Conservation (phyloP, 2,113 vertebrate species). For the Carlito syrichta region DNA sequence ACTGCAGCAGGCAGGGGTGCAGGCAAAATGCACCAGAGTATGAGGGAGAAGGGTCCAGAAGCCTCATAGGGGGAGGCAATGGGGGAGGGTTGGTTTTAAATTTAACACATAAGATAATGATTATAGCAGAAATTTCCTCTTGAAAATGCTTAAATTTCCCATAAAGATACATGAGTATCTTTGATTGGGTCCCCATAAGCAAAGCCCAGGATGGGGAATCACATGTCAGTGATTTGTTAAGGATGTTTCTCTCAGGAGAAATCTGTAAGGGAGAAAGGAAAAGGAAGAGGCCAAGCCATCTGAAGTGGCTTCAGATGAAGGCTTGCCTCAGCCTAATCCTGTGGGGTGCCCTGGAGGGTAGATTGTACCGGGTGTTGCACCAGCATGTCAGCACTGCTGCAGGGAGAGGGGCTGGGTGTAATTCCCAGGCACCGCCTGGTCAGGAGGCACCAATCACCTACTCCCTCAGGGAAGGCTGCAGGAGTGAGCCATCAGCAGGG, state of each 20-base stretch:
- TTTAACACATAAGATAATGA: neutral
- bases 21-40: rapidly evolving
- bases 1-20: neutral
- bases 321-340: neutral
- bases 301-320: neutral
- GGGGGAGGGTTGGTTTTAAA: neutral
- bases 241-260: neutral
- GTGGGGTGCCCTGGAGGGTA: rapidly evolving
- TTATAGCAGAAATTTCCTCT: neutral
- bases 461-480: neutral
- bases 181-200: neutral
- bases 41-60: neutral
- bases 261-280: neutral
- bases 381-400: no score
- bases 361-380: rapidly evolving
- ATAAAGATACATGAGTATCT: neutral
- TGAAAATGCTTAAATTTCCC: neutral
- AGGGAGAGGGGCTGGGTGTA: rapidly evolving
- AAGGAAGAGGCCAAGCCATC: neutral
- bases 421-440: neutral
- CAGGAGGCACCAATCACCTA: rapidly evolving
- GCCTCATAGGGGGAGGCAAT: rapidly evolving
- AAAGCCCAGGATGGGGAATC: neutral
- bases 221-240: neutral
- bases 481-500: neutral